These are phyloP conservation scores for Tenthredo amoena DNA, from an alignment of 2,888 invertebrate genomes.

Conservation along the genomic window DNA sequence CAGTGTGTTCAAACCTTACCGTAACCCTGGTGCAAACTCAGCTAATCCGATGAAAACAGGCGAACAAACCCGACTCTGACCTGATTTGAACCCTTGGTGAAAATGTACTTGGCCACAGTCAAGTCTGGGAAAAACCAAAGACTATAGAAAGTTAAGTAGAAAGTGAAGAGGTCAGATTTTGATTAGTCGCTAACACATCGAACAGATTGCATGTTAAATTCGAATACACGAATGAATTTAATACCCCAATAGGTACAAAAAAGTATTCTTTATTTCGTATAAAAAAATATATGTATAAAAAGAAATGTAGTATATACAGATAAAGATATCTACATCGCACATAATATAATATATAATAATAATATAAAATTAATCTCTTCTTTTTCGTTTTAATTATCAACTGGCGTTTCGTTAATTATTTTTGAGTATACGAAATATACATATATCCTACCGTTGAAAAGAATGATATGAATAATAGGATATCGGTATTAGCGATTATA, in stretches of 20 bases:
- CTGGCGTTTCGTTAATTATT: not conserved
- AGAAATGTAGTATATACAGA: conserved; percentile 72
- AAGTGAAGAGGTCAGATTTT: not conserved
- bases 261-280: conserved; percentile 71
- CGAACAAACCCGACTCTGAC: not conserved
- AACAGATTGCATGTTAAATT: not conserved
- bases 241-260: conserved; percentile 57
- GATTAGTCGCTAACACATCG: not conserved
- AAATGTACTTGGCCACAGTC: not conserved
- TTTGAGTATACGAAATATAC: not conserved
- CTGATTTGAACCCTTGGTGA: not conserved
- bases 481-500: not conserved
- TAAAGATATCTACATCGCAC: conserved; percentile 72
- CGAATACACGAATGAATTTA: not conserved
- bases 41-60: not conserved
- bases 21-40: not conserved
- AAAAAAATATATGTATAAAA: conserved; percentile 68
- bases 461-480: not conserved
- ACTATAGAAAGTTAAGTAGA: not conserved
- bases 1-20: not conserved
- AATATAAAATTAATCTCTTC: conserved; percentile 11
- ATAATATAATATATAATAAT: conserved; percentile 44
- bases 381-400: not conserved
- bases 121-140: not conserved
- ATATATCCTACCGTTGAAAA: conserved; percentile 11